These are phyloP conservation scores for Drosophila nasuta DNA, from an alignment of 1,140 invertebrate species.

Conservation along the genomic window DNA sequence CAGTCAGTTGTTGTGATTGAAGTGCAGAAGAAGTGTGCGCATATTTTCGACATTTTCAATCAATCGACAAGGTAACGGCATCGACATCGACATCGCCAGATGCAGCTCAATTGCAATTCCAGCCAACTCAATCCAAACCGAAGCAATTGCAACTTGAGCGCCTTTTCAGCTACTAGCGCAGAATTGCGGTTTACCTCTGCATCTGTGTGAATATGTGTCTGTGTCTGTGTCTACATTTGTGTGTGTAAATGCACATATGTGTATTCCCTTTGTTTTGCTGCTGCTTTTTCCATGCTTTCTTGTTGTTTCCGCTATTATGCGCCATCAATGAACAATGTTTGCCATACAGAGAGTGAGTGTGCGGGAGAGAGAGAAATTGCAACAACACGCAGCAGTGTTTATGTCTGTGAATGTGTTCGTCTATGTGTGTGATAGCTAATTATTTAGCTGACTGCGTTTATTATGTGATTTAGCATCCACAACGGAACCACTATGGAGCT, in stretches of 20 bases:
- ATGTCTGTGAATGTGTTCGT: background rate
- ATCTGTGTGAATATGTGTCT: constrained; percentile 3
- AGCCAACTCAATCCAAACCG: constrained; percentile 25
- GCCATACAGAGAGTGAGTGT: constrained; percentile 5
- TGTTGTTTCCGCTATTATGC: constrained; percentile 39
- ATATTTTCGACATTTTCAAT: constrained; percentile 23
- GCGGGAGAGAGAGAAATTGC: constrained; percentile 14
- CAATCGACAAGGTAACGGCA: constrained; percentile 26
- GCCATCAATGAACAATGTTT: constrained; percentile 50
- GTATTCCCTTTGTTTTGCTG: constrained; percentile 17
- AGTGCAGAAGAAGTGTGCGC: background rate
- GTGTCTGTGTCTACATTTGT: constrained; percentile 1
- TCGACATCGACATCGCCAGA: background rate
- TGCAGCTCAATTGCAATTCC: constrained; percentile 22
- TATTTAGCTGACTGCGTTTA: constrained; percentile 47
- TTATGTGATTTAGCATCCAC: constrained; percentile 34
- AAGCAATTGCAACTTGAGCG: constrained; percentile 38
- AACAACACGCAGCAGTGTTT: constrained; percentile 1
- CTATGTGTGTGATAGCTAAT: constrained; percentile 24
- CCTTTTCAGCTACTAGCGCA: constrained; percentile 20
- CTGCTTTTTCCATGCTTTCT: constrained; percentile 18
- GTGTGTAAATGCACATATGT: constrained; percentile 5
- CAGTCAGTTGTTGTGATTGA: background rate
- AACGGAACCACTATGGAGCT: constrained; percentile 4
- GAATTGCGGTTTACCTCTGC: constrained; percentile 26